Percentiles rank a stretch among this genome's conserved stretches.
These are phyloP conservation scores for Dicyrtoma fusca DNA, from an alignment of 2,888 invertebrate species.

Conservation along the genomic window DNA sequence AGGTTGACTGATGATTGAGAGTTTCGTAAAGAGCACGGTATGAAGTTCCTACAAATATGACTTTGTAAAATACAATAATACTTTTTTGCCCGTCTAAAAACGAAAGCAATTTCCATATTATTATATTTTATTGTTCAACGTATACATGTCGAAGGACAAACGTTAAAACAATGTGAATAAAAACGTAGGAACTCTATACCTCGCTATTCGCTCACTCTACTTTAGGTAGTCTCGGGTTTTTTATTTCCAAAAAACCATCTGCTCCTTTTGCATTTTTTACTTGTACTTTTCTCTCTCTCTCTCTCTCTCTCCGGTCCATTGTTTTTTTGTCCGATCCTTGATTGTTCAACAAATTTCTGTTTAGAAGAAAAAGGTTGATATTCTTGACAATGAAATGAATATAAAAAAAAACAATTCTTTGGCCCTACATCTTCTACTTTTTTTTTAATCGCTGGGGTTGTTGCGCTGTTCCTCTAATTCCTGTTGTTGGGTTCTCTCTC, in stretches of 20 bases:
- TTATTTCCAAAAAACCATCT: conserved; percentile 37
- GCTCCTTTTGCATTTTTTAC: conserved; percentile 33
- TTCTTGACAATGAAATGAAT: too few relatives aligned
- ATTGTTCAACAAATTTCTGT: too few relatives aligned
- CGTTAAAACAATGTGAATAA: conserved; percentile 23
- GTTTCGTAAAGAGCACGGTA: conserved; percentile 44
- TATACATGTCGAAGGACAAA: conserved; percentile 9
- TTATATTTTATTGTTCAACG: conserved; percentile 24
- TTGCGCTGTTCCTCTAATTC: conserved; percentile 8
- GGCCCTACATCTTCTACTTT: too few relatives aligned
- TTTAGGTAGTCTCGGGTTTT: conserved; percentile 3
- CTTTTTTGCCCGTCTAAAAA: neutral
- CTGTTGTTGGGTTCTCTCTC: conserved; percentile 14
- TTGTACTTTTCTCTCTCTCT: neutral
- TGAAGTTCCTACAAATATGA: conserved; percentile 40
- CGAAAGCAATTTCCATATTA: conserved; percentile 9
- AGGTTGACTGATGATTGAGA: conserved; percentile 14
- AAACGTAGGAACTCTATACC: conserved; percentile 42
- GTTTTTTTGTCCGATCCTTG: neutral
- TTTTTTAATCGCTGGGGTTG: too few relatives aligned
- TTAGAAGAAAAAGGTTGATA: too few relatives aligned
- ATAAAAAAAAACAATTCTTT: too few relatives aligned
- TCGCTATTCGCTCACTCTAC: conserved; percentile 42
- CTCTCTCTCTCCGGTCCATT: conserved; percentile 5
- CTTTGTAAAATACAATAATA: conserved; percentile 2